phyloP scores from a whole-genome alignment of 2,797 vertebrate genomes.

The Gymnoscopelus microlampas region DNA sequence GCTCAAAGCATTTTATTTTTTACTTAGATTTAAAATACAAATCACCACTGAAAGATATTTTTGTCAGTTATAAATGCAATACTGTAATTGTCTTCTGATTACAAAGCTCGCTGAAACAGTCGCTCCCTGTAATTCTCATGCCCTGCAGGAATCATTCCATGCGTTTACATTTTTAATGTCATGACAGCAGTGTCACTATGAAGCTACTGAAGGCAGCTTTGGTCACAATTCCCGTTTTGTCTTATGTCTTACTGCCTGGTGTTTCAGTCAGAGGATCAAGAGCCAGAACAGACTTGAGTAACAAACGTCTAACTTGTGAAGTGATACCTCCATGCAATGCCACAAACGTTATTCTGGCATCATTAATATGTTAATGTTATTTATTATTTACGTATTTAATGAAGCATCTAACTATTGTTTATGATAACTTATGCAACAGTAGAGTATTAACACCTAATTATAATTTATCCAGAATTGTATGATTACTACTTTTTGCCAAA shows the following conservation, averaged over 20 bases:
- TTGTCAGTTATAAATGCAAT: conserved; percentile 37
- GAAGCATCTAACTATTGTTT: conserved; percentile 61
- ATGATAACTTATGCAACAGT: conserved; percentile 61
- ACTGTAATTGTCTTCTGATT: conserved; percentile 39
- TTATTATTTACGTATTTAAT: conserved; percentile 76
- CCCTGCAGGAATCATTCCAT: conserved; percentile 48
- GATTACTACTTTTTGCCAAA: conserved; percentile 65
- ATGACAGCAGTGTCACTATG: conserved; percentile 45
- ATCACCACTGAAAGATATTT: conserved; percentile 38
- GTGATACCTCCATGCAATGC: conserved; percentile 42
- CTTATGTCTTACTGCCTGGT: conserved; percentile 41
- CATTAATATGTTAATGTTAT: conserved; percentile 53
- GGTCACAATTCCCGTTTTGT: conserved; percentile 19
- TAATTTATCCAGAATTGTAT: conserved; percentile 68
- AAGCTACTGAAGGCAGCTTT: conserved; percentile 46
- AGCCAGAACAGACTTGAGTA: conserved; percentile 17
- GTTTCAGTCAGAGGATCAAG: conserved; percentile 31
- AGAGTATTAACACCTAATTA: conserved; percentile 62
- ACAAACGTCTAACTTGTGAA: conserved; percentile 18
- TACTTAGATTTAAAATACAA: conserved; percentile 24
- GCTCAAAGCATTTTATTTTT: conserved; percentile 40
- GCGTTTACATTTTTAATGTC: conserved; percentile 46
- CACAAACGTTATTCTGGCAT: conserved; percentile 36
- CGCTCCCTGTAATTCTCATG: conserved; percentile 45
- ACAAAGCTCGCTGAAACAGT: conserved; percentile 36